Base-by-base conservation (phyloP, 2,888 invertebrate genomes). In the Dastarcus helophoroides region DNA sequence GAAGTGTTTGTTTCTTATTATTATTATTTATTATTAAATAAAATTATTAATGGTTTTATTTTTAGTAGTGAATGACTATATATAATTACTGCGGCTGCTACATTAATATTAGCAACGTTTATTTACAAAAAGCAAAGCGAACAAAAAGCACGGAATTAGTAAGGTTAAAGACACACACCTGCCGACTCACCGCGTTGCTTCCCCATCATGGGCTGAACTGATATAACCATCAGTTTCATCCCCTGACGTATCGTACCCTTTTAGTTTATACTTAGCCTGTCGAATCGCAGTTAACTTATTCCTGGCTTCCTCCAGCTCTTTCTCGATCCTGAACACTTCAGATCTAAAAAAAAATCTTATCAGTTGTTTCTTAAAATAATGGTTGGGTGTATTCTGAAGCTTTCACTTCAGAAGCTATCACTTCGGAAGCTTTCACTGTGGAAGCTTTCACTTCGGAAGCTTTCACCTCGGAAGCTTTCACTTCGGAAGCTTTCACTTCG, bases 311-410 rank as follows among this genome's bases (percentile, higher is more conserved):
- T 89, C 88, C 33, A 98, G 63, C 64, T 95, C 88, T 42, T 83
- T 76, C 61, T 98, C 97, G 54, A 95, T 95, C 48, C 89, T 76
- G 32, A 95, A 69, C 2, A 98, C 93, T 53, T 88, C 86, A 0
- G 86, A 82, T 34, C 75, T 73, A 51, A 29, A 41, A 33, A 13
- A n/a, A n/a, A n/a, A n/a, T n/a, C n/a, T n/a, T n/a, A n/a, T n/a
- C n/a, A n/a, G n/a, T n/a, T n/a, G n/a, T n/a, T n/a, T n/a, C n/a
- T n/a, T n/a, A n/a, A n/a, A n/a, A n/a, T n/a, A n/a, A n/a, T n/a
- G n/a, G n/a, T n/a, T n/a, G n/a, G n/a, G n/a, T n/a, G n/a, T n/a
- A n/a, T n/a, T n/a, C n/a, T n/a, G n/a, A n/a, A n/a, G n/a, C n/a
- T n/a, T n/a, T n/a, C n/a, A n/a, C n/a, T n/a, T n/a, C n/a, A n/a